A percentile compares a stretch with the other conserved stretches of the same genome.
Evolutionary conservation across 2,797 vertebrate genomes (phyloP).

Genomic region (Lepus oiostolus): DNA sequence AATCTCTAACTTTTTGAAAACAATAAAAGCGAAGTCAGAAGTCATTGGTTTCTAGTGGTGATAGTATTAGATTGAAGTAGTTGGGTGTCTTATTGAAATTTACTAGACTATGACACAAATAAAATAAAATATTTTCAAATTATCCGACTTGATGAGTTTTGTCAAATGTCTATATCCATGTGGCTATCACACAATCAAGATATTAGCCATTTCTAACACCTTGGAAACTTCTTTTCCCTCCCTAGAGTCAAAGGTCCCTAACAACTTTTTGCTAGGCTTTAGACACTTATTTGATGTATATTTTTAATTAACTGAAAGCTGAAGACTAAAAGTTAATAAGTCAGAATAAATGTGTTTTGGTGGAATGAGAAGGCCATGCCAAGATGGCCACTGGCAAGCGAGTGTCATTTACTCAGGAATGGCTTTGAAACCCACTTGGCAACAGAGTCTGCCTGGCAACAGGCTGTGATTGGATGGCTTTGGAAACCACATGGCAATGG

Average conservation of each 20-base stretch:
- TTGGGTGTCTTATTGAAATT: not conserved
- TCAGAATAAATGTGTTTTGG: no score
- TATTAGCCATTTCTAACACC: not conserved
- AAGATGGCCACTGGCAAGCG: no score
- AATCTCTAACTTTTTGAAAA: not conserved
- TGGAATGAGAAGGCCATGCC: no score
- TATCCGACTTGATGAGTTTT: not conserved
- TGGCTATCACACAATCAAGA: not conserved
- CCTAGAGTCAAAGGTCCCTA: not conserved
- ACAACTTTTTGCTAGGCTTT: not conserved
- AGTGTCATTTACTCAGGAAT: no score
- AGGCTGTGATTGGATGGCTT: no score
- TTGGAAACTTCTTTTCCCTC: not conserved
- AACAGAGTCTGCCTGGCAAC: no score
- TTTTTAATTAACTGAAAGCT: constrained; percentile 3
- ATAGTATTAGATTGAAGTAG: not conserved
- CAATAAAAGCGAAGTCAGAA: not conserved
- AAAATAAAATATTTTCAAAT: not conserved
- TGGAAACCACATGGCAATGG: no score
- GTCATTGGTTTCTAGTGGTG: not conserved
- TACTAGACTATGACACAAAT: not conserved
- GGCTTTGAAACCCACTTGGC: no score
- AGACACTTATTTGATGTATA: not conserved
- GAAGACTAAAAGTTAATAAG: not conserved
- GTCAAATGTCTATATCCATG: not conserved